These are phyloP conservation scores for Cepaea nemoralis DNA, from an alignment of 1,140 invertebrate species.

Conservation along the genomic window DNA sequence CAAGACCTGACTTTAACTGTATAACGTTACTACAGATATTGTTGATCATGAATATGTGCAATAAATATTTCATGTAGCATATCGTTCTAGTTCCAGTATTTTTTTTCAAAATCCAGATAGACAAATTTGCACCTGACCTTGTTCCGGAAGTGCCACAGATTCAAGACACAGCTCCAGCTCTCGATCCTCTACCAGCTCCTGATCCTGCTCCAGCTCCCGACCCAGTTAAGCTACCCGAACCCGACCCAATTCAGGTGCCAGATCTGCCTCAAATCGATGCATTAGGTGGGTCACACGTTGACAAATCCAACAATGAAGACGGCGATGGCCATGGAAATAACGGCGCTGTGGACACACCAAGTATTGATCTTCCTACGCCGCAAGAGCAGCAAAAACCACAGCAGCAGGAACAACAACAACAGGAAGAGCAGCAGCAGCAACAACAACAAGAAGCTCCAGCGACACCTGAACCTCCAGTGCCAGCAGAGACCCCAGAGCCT, in stretches of 20 bases:
- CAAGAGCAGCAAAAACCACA: slow-evolving; percentile 17
- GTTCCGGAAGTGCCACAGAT: background rate
- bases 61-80: no score
- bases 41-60: no score
- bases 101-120: no score
- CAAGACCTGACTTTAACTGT: no score
- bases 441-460: background rate
- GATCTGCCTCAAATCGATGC: background rate
- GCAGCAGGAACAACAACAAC: slow-evolving; percentile 32
- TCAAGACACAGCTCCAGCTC: background rate
- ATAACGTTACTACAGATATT: no score
- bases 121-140: slow-evolving; percentile 7
- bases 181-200: background rate
- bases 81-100: no score
- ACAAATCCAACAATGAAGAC: slow-evolving; percentile 21
- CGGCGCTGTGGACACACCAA: slow-evolving; percentile 14
- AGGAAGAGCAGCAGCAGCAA: slow-evolving; percentile 10
- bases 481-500: slow-evolving; percentile 34
- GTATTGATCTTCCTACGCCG: background rate
- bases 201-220: background rate
- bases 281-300: background rate
- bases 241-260: slow-evolving; percentile 5
- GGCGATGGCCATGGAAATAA: slow-evolving; percentile 33
- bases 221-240: slow-evolving; percentile 6
- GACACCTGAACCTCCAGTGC: slow-evolving; percentile 11